Conservation (phyloP, 2,888 invertebrate species). For the Tenthredo mesomela region DNA sequence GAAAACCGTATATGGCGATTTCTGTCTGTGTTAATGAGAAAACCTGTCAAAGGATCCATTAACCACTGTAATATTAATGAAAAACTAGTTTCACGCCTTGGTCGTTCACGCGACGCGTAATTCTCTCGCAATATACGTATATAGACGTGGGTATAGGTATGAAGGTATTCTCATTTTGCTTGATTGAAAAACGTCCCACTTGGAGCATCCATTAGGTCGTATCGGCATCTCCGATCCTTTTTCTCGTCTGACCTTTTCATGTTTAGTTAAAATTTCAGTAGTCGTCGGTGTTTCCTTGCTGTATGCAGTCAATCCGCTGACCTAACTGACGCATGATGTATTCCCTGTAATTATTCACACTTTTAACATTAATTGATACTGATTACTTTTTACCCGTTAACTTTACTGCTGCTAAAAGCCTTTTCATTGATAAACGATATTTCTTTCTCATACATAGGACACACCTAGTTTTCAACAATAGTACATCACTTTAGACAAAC, state of each 20-base stretch:
- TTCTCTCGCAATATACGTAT: neutral
- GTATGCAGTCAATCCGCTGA: neutral
- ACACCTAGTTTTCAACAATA: slow-evolving; percentile 21
- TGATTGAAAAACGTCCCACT: slow-evolving; percentile 51
- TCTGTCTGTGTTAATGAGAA: slow-evolving; percentile 12
- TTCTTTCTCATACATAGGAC: slow-evolving; percentile 13
- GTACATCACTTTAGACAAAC: neutral
- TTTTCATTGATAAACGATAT: slow-evolving; percentile 46
- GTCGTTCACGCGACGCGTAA: slow-evolving; percentile 48
- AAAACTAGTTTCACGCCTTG: slow-evolving; percentile 44
- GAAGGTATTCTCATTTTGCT: slow-evolving; percentile 35
- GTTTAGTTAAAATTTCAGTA: neutral
- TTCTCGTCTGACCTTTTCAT: neutral
- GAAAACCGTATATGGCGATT: neutral
- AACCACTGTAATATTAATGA: slow-evolving; percentile 39
- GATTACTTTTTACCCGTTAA: slow-evolving; percentile 32
- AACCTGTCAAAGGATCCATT: slow-evolving; percentile 45
- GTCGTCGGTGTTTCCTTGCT: neutral
- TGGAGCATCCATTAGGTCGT: slow-evolving; percentile 40
- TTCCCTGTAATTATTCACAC: slow-evolving; percentile 48
- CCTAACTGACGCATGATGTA: slow-evolving; percentile 21
- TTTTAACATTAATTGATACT: slow-evolving; percentile 50
- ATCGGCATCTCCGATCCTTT: slow-evolving; percentile 24
- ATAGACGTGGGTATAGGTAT: neutral
- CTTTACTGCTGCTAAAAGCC: slow-evolving; percentile 20